Base-by-base conservation (phyloP, 2,113 vertebrate species). In the Colinus virginianus region DNA sequence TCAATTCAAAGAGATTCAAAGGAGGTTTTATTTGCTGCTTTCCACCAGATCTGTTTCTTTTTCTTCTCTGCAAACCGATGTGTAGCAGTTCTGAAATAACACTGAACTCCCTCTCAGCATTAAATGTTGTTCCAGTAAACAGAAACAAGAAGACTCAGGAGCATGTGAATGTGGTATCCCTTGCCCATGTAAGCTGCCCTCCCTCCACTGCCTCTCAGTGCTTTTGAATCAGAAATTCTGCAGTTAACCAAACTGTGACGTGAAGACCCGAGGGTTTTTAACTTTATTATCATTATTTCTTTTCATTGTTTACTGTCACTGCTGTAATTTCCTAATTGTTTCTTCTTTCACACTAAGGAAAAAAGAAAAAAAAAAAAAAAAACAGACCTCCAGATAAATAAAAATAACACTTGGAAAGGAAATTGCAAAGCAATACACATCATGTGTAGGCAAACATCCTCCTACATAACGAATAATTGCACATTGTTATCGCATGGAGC, bases 371-470 rank as follows among this genome's bases (percentile, higher is more conserved):
- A 66, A 59, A 2, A 58, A 28, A 22, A 53, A 53, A 51, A 8
- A 30, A 14, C 7, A 55, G 13, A 34, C 11, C 69, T 34, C 2
- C 28, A 75, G 48, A 48, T 77, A 95, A 89, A 89, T 32, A 83
- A 70, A 92, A 96, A 88, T 70, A 93, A 62, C 45, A 12, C 45
- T 63, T 74, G 90, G 63, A 49, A 71, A 67, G 70, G 74, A 67
- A 63, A 56, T 36, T 32, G 66, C 36, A n/a, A 68, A 75, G 93
- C 49, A 53, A 22, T 13, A 84, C 43, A 32, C 59, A 68, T 23
- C 63, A 8, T 5, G 9, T 21, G 63, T 46, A 77, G 82, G 10
- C 59, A 85, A 94, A 88, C 64, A 49, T 42, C 90, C 75, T 94
- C 88, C 88, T 48, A 23, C 85, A 38, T n/a, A 19, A 18, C 0